These are phyloP conservation scores for Sorex fumeus DNA, from an alignment of 2,113 vertebrate genomes.

Conservation along the genomic window DNA sequence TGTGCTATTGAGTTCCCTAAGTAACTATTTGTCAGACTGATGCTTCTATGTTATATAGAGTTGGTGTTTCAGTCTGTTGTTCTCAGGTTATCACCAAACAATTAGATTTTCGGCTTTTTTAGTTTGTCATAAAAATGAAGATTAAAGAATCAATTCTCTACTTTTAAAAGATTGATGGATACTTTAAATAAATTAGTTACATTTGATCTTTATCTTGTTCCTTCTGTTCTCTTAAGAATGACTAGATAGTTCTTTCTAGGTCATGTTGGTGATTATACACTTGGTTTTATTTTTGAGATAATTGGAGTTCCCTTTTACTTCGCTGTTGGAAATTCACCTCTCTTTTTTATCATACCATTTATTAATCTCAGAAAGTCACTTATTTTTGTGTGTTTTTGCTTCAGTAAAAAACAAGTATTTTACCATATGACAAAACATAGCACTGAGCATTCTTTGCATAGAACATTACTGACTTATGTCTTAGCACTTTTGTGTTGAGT, in stretches of 20 bases:
- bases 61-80: neutral
- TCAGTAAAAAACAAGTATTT: slow-evolving; percentile 33
- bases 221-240: neutral
- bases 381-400: neutral
- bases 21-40: slow-evolving; percentile 5
- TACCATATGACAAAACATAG: neutral
- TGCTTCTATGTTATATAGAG: too few relatives aligned
- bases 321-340: neutral
- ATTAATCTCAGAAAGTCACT: slow-evolving; percentile 42
- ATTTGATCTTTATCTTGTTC: neutral
- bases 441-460: neutral
- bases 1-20: neutral
- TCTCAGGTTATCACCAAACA: neutral
- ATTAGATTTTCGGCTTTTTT: slow-evolving; percentile 20
- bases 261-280: neutral
- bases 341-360: slow-evolving; percentile 18
- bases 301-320: neutral
- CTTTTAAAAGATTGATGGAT: neutral
- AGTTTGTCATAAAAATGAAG: slow-evolving; percentile 39
- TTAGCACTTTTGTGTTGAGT: slow-evolving; percentile 24
- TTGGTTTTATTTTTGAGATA: slow-evolving; percentile 17
- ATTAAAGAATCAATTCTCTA: slow-evolving; percentile 12
- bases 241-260: neutral
- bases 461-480: slow-evolving; percentile 4
- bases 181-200: neutral